Evolutionary conservation across 2,797 vertebrate genomes (phyloP), one percentile per base, ranked within the genome.

Genomic region (Myotis planiceps): DNA sequence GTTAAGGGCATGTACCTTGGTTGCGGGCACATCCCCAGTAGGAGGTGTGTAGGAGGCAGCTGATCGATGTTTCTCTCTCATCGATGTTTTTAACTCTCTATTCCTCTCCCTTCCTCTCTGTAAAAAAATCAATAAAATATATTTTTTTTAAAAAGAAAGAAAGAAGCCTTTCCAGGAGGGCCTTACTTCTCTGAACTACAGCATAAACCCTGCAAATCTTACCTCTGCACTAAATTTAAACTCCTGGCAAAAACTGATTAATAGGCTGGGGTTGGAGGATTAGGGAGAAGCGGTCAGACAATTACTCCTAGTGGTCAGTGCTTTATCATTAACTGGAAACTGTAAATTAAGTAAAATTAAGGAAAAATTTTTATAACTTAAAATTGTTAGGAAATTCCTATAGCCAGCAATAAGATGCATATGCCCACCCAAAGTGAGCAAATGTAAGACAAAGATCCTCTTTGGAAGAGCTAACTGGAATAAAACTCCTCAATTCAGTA

Each of bases 191-290:
- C 55, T 82, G 32, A 87, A 88, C 83, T 88, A 25, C 42, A 92
- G 34, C 39, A 82, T 90, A 34, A 27, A 88, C 39, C 60, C 29
- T 21, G 23, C 23, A 90, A 90, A 69, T 69, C 16, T 84, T 66
- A 51, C 83, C 32, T 95, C 82, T 75, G 53, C 80, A 80, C 90
- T 79, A 76, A 88, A 74, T 63, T 82, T 89, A 95, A 97, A 92
- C 55, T 65, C 79, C 71, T 96, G 53, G 83, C 79, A 84, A 93
- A 95, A 34, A 9, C 8, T 75, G 9, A 14, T 94, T 74, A 91
- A 71, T 23, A 88, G 55, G 49, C 71, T 53, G 5, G 69, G 60
- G 47, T 60, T 45, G 68, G 68, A 75, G 42, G 51, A 25, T 71
- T 60, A 92, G 42, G n/a, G 32, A 86, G 45, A 92, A 34, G 7